phyloP scores from a whole-genome alignment of 2,113 vertebrate species.

The Tichodroma muraria region DNA sequence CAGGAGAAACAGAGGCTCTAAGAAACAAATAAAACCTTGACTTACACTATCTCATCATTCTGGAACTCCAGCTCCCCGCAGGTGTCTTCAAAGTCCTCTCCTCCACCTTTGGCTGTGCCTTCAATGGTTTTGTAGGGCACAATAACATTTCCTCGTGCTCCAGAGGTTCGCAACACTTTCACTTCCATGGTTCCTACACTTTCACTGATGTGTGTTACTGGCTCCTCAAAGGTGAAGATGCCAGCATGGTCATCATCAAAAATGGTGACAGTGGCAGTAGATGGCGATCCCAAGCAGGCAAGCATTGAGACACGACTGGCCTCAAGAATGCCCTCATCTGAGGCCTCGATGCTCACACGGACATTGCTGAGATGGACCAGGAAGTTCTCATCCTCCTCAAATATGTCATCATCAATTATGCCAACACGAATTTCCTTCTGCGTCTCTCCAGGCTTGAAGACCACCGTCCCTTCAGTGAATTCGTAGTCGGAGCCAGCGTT shows the following conservation, averaged over 20 bases:
- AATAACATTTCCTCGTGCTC: slow-evolving; percentile 87
- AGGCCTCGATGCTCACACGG: slow-evolving; percentile 69
- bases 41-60: slow-evolving; percentile 95
- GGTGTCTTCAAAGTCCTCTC: slow-evolving; percentile 94
- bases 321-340: slow-evolving; percentile 68
- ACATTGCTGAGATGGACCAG: slow-evolving; percentile 89
- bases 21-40: slow-evolving; percentile 24
- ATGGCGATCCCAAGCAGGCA: slow-evolving; percentile 80
- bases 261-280: slow-evolving; percentile 87
- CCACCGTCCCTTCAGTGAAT: slow-evolving; percentile 82
- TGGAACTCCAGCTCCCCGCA: slow-evolving; percentile 92
- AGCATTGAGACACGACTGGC: slow-evolving; percentile 63
- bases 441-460: slow-evolving; percentile 89
- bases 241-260: slow-evolving; percentile 95
- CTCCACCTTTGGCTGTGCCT: slow-evolving; percentile 92
- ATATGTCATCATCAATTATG: slow-evolving; percentile 94
- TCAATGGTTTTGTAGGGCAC: slow-evolving; percentile 90
- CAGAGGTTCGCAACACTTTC: slow-evolving; percentile 86
- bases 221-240: slow-evolving; percentile 92
- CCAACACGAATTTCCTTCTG: slow-evolving; percentile 89
- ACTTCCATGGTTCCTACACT: slow-evolving; percentile 93
- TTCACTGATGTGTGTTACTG: slow-evolving; percentile 83
- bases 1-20: neutral
- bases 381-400: slow-evolving; percentile 97
- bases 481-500: slow-evolving; percentile 91